Evolutionary conservation across 2,113 vertebrate species (phyloP).

Genomic region (Nycticryphes semicollaris): DNA sequence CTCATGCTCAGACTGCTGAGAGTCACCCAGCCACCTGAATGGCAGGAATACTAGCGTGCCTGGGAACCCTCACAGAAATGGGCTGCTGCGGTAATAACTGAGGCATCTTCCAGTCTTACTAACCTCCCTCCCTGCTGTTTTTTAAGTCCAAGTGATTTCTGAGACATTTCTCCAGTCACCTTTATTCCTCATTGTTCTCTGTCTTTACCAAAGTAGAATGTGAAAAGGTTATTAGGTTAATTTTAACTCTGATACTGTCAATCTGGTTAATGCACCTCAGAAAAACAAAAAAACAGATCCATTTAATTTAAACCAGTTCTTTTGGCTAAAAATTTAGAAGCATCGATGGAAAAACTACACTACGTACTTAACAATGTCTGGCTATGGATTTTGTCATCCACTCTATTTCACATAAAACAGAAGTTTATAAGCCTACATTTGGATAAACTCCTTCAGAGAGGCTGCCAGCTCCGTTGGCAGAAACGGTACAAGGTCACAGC

Average conservation of each 20-base stretch:
- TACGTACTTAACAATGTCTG: not conserved
- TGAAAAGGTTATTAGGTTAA: not conserved
- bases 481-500: not conserved
- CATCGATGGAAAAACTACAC: not conserved
- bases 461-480: slow-evolving; percentile 18
- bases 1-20: not conserved
- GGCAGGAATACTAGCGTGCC: not conserved
- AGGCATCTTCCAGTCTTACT: not conserved
- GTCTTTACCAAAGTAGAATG: not conserved
- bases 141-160: not conserved
- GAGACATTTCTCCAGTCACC: not conserved
- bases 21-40: not conserved
- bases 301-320: not conserved
- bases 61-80: not conserved
- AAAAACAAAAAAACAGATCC: not conserved
- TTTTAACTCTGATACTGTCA: not conserved
- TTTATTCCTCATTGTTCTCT: not conserved
- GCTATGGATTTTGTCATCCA: not conserved
- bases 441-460: not conserved
- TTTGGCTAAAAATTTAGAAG: not conserved
- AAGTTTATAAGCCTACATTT: not conserved
- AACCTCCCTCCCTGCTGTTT: not conserved
- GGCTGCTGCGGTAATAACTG: not conserved
- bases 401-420: not conserved
- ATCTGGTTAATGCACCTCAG: not conserved